These are phyloP conservation scores for Caenorhabditis imperialis DNA, from an alignment of 2,888 invertebrate species.

Conservation along the genomic window DNA sequence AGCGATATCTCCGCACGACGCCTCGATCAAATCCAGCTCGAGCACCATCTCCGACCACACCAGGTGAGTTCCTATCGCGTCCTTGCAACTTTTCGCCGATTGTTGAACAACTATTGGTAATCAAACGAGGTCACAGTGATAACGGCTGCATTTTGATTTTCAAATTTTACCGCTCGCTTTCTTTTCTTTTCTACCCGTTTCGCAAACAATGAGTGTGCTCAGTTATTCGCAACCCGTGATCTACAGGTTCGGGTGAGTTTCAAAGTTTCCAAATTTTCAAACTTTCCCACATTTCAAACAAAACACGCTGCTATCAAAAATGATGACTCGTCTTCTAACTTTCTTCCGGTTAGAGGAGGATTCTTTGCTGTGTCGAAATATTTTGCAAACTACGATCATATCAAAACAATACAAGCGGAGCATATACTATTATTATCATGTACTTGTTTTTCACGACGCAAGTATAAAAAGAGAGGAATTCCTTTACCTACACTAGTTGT, in stretches of 20 bases:
- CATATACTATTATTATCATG: conserved; percentile 11
- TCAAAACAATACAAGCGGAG: too few relatives aligned
- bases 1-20: conserved; percentile 60
- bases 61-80: conserved; percentile 53
- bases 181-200: conserved; percentile 4
- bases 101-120: conserved; percentile 2
- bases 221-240: conserved; percentile 30
- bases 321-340: too few relatives aligned
- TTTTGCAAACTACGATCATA: conserved; percentile 11
- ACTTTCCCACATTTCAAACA: conserved; percentile 1
- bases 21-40: conserved; percentile 66
- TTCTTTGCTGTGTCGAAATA: conserved; percentile 12
- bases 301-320: too few relatives aligned
- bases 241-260: conserved; percentile 29
- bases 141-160: conserved; percentile 19
- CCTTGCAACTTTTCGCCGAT: conserved; percentile 24
- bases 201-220: conserved; percentile 52
- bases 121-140: conserved; percentile 36
- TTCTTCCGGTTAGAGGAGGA: conserved; percentile 27
- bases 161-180: conserved; percentile 38
- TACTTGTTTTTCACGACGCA: conserved; percentile 3
- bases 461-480: conserved; percentile 19
- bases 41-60: conserved; percentile 68
- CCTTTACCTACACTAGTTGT: conserved; percentile 14
- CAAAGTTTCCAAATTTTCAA: conserved; percentile 4